Evolutionary conservation across 2,113 vertebrate species (phyloP).

Genomic region (Larimichthys polyactis): DNA sequence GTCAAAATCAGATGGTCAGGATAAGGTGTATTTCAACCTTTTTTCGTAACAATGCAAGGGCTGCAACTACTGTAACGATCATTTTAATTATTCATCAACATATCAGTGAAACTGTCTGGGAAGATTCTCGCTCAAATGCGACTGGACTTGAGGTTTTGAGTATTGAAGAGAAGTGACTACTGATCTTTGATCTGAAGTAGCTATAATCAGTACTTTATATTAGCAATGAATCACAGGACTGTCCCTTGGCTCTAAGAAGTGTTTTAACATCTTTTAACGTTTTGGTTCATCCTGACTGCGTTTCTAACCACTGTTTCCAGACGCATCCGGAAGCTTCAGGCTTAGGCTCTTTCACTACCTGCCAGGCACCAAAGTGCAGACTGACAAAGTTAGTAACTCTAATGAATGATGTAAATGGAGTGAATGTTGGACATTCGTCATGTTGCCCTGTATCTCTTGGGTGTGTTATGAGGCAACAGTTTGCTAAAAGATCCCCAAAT

Average conservation of each 20-base stretch:
- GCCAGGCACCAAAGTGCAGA: background rate
- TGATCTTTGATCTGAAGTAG: background rate
- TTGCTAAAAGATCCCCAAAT: background rate
- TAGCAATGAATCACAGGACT: background rate
- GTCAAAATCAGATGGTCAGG: conserved; percentile 66
- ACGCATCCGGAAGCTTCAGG: background rate
- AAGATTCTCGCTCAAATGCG: conserved; percentile 3
- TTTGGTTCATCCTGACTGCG: background rate
- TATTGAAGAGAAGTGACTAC: background rate
- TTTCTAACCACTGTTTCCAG: background rate
- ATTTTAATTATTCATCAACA: conserved; percentile 5
- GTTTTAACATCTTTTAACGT: background rate
- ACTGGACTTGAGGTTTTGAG: background rate
- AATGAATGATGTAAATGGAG: background rate
- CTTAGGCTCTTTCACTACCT: background rate
- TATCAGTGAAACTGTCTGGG: background rate
- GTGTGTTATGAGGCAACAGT: background rate
- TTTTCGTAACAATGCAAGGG: background rate
- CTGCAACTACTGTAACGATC: background rate
- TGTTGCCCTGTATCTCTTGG: background rate
- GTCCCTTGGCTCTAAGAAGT: too few species aligned
- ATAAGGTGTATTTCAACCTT: conserved; percentile 23
- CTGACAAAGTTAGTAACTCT: background rate
- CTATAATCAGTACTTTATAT: background rate
- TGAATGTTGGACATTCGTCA: background rate